A percentile compares a stretch with the other conserved stretches of the same genome.
Conservation (phyloP, 1,140 invertebrate species). For the Hylaeus volcanicus region DNA sequence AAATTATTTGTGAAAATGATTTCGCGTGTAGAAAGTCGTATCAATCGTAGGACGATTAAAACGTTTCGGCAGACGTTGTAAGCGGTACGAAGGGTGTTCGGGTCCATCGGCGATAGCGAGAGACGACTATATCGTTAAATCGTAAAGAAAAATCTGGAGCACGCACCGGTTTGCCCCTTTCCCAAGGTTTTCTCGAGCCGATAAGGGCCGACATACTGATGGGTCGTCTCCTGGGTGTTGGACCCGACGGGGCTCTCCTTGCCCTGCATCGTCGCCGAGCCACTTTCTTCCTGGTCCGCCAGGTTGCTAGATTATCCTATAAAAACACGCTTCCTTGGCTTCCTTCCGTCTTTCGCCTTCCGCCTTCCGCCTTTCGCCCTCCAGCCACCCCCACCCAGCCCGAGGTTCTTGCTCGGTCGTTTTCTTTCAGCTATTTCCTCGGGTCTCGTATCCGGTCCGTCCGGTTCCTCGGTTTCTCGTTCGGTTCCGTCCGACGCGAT, state of each 20-base stretch:
- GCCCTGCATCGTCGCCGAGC: constrained; percentile 72
- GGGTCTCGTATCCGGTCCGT: neutral
- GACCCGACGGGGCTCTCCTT: constrained; percentile 76
- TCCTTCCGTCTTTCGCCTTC: constrained; percentile 5
- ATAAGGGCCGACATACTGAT: constrained; percentile 98
- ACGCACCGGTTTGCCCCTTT: constrained; percentile 98
- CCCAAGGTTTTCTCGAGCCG: constrained; percentile 98
- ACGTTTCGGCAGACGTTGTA: neutral
- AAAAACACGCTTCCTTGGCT: constrained; percentile 8
- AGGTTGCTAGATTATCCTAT: constrained; percentile 62
- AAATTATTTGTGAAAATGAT: no score
- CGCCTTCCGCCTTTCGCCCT: constrained; percentile 16
- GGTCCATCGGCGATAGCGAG: no score
- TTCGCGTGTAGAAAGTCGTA: neutral
- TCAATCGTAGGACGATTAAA: neutral
- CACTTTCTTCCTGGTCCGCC: constrained; percentile 67
- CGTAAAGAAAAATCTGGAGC: neutral
- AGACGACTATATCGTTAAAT: neutral
- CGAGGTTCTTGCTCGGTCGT: no score
- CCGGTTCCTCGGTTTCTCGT: neutral
- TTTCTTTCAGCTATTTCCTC: no score
- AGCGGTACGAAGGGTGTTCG: neutral
- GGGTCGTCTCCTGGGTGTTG: constrained; percentile 86
- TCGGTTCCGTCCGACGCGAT: constrained; percentile 1
- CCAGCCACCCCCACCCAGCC: no score